phyloP scores from a whole-genome alignment of 2,888 invertebrate species.

The Aphodius sticticus region DNA sequence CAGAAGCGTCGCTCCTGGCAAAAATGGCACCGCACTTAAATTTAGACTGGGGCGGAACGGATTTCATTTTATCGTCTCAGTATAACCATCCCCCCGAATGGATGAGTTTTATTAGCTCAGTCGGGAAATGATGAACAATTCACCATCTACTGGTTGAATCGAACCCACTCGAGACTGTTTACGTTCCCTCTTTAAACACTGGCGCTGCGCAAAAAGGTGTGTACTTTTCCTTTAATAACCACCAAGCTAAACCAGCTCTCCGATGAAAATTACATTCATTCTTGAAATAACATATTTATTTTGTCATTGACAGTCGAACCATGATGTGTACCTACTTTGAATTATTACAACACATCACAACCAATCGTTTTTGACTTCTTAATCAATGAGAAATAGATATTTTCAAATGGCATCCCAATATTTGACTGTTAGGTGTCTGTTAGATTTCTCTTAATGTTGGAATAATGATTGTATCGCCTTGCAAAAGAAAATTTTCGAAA shows the following conservation, averaged over 20 bases:
- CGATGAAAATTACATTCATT: too few species aligned
- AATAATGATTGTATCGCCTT: too few species aligned
- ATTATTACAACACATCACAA: too few species aligned
- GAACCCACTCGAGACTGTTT: background rate
- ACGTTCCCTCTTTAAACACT: background rate
- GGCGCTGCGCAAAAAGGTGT: background rate
- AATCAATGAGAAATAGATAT: too few species aligned
- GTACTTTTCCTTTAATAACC: background rate
- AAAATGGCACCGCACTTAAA: background rate
- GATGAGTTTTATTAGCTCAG: background rate
- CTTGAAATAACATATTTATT: too few species aligned
- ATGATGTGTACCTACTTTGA: too few species aligned
- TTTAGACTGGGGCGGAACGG: background rate
- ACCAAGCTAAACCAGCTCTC: background rate
- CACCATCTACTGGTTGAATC: background rate
- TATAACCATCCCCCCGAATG: background rate
- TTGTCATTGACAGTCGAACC: too few species aligned
- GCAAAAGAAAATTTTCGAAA: too few species aligned
- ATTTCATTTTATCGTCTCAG: background rate
- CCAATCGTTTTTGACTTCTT: too few species aligned
- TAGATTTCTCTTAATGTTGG: too few species aligned
- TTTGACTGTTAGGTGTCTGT: too few species aligned
- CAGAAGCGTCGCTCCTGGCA: conserved; percentile 4
- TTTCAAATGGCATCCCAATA: too few species aligned
- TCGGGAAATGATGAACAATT: background rate